Percentiles rank a stretch among this genome's conserved stretches.
These are phyloP conservation scores for Enoplosus armatus DNA, from an alignment of 2,797 vertebrate genomes.

Conservation along the genomic window DNA sequence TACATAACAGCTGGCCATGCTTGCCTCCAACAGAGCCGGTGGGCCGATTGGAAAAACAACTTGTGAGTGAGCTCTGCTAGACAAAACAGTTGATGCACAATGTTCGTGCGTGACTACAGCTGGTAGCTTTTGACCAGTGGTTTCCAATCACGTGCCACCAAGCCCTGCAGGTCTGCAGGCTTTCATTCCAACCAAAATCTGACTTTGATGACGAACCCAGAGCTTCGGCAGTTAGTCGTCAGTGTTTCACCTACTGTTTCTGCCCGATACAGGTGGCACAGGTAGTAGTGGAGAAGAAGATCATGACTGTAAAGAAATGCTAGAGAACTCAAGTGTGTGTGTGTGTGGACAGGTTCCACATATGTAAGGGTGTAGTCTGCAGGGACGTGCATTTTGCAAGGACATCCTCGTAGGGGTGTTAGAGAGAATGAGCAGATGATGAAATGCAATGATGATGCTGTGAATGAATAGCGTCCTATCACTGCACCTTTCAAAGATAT, in stretches of 20 bases:
- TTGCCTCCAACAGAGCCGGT: constrained; percentile 58
- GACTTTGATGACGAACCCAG: background rate
- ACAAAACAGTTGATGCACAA: constrained; percentile 51
- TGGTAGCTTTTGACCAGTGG: constrained; percentile 36
- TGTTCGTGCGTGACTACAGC: constrained; percentile 34
- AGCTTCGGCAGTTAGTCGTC: background rate
- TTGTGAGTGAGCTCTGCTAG: constrained; percentile 20
- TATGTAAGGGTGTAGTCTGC: background rate
- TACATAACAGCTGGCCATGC: constrained; percentile 54
- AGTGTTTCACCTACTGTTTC: background rate
- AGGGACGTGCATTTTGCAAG: background rate
- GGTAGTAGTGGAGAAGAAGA: background rate
- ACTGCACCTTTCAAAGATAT: background rate
- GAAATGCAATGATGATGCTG: background rate
- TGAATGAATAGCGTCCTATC: background rate
- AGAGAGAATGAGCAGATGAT: background rate
- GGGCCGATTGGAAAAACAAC: constrained; percentile 63
- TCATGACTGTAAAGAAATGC: background rate
- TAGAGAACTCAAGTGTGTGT: background rate
- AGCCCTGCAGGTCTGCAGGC: background rate
- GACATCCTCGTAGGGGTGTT: background rate
- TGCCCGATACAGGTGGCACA: background rate
- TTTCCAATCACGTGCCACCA: constrained; percentile 34
- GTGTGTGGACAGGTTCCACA: background rate
- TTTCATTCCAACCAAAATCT: background rate